A percentile compares a stretch with the other conserved stretches of the same genome.
Conservation (phyloP, 2,113 vertebrate genomes). For the Tyrannus savana region DNA sequence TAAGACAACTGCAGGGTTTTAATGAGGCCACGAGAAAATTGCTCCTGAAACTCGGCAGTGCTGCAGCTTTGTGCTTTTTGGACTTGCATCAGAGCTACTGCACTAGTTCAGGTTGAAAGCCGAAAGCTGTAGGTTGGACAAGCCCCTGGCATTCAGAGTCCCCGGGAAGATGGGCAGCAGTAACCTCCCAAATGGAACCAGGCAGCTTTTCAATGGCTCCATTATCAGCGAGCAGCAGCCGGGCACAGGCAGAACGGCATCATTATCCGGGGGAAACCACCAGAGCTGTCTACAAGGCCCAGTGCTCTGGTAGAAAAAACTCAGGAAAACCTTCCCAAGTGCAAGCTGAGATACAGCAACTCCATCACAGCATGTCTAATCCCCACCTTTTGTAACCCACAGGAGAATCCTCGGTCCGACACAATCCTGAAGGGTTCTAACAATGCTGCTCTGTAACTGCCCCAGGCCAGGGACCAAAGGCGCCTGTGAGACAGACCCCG, state of each 20-base stretch:
- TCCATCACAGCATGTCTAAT: neutral
- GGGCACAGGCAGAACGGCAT: neutral
- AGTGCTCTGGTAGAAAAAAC: neutral
- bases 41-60: neutral
- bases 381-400: neutral
- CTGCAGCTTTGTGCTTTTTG: neutral
- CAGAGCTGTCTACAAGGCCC: neutral
- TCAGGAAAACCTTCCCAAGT: neutral
- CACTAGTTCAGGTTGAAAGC: neutral
- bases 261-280: neutral
- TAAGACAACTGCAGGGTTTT: neutral
- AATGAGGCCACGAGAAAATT: neutral
- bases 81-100: neutral
- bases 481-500: neutral
- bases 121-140: neutral
- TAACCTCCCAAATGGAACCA: neutral
- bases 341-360: neutral
- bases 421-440: neutral
- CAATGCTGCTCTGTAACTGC: fast-evolving
- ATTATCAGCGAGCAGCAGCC: neutral
- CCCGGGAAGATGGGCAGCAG: neutral
- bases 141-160: neutral
- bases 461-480: neutral
- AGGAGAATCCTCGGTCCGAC: fast-evolving
- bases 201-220: neutral